Percentiles rank a stretch among this genome's conserved stretches.
phyloP scores from a whole-genome alignment of 2,113 vertebrate genomes.

The Chauna torquata region DNA sequence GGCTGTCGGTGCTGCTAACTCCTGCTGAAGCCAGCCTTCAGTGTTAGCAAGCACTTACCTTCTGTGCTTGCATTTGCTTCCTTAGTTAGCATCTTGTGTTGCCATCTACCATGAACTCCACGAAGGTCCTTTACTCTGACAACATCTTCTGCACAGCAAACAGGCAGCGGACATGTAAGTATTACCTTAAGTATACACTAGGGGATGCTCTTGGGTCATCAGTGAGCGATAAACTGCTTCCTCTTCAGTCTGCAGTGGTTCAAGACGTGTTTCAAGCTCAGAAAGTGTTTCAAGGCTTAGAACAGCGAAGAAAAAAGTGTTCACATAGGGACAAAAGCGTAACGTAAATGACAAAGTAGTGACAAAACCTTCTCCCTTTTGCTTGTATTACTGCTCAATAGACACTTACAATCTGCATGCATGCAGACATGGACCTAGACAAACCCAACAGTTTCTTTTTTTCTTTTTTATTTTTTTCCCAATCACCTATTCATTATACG shows the following conservation, averaged over 20 bases:
- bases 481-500: background rate
- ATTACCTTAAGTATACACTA: conserved; percentile 39
- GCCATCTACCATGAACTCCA: background rate
- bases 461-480: background rate
- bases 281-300: background rate
- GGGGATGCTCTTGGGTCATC: conserved; percentile 66
- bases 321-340: background rate
- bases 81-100: background rate
- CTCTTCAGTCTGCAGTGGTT: background rate
- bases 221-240: background rate
- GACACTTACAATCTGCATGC: background rate
- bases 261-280: background rate
- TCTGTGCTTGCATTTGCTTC: background rate
- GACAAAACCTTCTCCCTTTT: background rate
- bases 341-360: background rate
- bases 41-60: background rate
- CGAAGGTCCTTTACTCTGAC: background rate
- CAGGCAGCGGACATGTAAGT: background rate
- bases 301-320: background rate
- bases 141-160: rapidly evolving
- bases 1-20: background rate
- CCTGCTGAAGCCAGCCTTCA: background rate
- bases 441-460: background rate
- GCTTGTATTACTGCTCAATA: background rate
- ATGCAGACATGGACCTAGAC: background rate